Percentiles rank a stretch among this genome's conserved stretches.
phyloP scores from a whole-genome alignment of 2,797 vertebrate genomes.

The Clarias platycephalus region DNA sequence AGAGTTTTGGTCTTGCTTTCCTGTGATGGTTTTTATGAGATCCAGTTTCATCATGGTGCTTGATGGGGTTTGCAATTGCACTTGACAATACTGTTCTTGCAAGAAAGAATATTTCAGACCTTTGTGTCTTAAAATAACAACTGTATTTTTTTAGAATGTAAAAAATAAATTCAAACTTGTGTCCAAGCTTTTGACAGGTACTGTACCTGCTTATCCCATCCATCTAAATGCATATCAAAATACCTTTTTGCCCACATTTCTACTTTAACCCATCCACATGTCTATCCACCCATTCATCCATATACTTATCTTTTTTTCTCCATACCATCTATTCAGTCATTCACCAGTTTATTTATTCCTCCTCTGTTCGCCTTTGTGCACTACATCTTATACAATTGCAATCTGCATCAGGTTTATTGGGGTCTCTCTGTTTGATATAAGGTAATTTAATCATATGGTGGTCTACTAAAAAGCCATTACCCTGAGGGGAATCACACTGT shows the following conservation, averaged over 20 bases:
- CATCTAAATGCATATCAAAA: neutral
- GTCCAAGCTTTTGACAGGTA: too few relatives aligned
- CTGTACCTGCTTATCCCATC: neutral
- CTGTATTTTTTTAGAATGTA: too few relatives aligned
- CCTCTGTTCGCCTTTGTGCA: neutral
- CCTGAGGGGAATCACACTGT: neutral
- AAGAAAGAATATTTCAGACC: too few relatives aligned
- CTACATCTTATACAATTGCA: neutral
- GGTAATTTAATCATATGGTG: slow-evolving; percentile 14
- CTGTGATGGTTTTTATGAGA: too few relatives aligned
- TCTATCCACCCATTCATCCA: neutral
- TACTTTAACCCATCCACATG: neutral
- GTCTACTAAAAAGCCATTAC: neutral
- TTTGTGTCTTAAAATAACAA: too few relatives aligned
- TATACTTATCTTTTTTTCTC: neutral
- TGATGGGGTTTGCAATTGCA: too few relatives aligned
- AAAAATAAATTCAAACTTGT: too few relatives aligned
- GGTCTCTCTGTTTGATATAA: slow-evolving; percentile 3
- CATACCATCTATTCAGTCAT: neutral
- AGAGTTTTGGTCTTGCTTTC: too few relatives aligned
- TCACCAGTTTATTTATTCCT: neutral
- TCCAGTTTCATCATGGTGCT: too few relatives aligned
- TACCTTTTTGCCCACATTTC: too few relatives aligned
- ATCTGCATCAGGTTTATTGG: neutral
- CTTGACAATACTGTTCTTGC: too few relatives aligned